These are phyloP conservation scores for Aurelia aurita complex sp. Pacific DNA, from an alignment of 30 jellyfish, hydroid and myxozoan genomes.

Conservation along the genomic window DNA sequence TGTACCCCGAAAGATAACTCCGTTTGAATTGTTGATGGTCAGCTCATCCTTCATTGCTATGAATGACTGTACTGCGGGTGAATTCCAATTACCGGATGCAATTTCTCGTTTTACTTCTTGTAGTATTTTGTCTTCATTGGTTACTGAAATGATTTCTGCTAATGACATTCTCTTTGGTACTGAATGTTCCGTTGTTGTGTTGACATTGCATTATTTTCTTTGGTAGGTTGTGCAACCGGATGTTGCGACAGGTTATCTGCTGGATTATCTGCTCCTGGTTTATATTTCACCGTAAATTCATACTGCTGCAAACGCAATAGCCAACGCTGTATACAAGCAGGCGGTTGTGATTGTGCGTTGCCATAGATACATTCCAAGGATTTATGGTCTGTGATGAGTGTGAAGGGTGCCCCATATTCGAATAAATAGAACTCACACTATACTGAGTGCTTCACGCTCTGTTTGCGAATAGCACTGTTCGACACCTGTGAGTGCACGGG, in stretches of 20 bases:
- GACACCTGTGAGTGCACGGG: slow-evolving; percentile 7
- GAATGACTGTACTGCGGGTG: background rate
- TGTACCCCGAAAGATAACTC: slow-evolving; percentile 41
- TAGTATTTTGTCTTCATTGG: slow-evolving; percentile 11
- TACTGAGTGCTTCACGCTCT: slow-evolving; percentile 24
- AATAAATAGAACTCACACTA: slow-evolving; percentile 24
- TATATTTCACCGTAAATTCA: slow-evolving; percentile 2
- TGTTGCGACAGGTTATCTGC: background rate
- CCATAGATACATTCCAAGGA: no score
- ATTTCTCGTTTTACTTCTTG: slow-evolving; percentile 28
- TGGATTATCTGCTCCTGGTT: background rate
- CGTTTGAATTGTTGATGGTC: background rate
- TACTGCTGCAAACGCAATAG: slow-evolving; percentile 27
- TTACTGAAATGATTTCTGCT: background rate
- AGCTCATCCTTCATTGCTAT: slow-evolving; percentile 7
- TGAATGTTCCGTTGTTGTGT: background rate
- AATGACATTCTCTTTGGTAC: slow-evolving; percentile 4
- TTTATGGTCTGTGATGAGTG: background rate
- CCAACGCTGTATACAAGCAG: slow-evolving; percentile 60
- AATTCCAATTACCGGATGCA: slow-evolving; percentile 8
- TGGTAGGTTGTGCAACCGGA: slow-evolving; percentile 5
- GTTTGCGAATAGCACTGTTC: slow-evolving; percentile 60
- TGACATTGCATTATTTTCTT: background rate
- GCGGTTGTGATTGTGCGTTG: slow-evolving; percentile 12
- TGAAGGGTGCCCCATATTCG: slow-evolving; percentile 24